These are phyloP conservation scores for Hirtodrosophila alboralis DNA, from an alignment of 2,888 invertebrate genomes.

Conservation along the genomic window DNA sequence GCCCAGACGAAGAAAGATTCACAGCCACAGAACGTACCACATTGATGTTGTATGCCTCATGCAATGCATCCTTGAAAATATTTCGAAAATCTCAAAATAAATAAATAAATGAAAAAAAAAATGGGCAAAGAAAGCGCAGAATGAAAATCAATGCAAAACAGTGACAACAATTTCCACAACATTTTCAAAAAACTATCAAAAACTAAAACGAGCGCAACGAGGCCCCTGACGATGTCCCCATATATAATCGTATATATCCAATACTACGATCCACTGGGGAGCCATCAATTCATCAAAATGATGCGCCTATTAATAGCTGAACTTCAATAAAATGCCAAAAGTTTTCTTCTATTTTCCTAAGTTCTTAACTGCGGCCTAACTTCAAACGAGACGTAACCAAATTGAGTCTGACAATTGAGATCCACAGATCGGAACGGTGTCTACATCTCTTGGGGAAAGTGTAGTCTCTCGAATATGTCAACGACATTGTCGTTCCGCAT, in stretches of 20 bases:
- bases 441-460: background rate
- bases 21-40: constrained; percentile 15
- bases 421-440: constrained; percentile 20
- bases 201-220: constrained; percentile 61
- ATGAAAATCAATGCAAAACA: constrained; percentile 70
- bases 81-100: constrained; percentile 61
- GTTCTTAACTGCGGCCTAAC: constrained; percentile 50
- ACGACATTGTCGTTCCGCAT: constrained; percentile 49
- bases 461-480: constrained; percentile 61
- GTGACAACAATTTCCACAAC: constrained; percentile 23
- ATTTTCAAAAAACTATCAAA: constrained; percentile 70
- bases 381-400: constrained; percentile 60
- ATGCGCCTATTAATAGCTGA: constrained; percentile 61
- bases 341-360: constrained; percentile 19
- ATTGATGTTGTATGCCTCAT: constrained; percentile 11
- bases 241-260: too few species aligned
- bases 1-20: constrained; percentile 45
- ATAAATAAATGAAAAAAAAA: too few species aligned
- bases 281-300: constrained; percentile 79
- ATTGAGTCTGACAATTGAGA: constrained; percentile 63
- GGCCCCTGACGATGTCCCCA: constrained; percentile 43
- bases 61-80: constrained; percentile 74
- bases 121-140: constrained; percentile 37
- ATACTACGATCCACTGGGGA: constrained; percentile 67
- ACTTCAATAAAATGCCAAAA: constrained; percentile 75